phyloP scores from a whole-genome alignment of 1,140 invertebrate genomes.

The Cyrtorhinus lividipennis region DNA sequence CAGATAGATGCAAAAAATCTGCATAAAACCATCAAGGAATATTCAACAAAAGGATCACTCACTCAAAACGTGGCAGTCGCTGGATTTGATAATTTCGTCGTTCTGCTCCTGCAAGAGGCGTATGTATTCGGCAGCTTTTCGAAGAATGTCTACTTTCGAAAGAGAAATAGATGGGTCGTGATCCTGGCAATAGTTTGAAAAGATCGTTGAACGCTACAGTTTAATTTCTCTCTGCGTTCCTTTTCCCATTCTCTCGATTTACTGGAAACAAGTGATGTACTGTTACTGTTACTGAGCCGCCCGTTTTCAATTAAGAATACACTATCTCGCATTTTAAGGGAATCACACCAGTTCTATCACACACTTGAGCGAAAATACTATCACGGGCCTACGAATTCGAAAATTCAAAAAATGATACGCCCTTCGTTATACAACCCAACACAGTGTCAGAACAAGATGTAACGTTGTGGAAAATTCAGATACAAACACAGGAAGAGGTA shows the following conservation, averaged over 20 bases:
- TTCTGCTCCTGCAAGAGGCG: constrained; percentile 33
- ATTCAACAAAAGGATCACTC: background rate
- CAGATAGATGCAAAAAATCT: too few species aligned
- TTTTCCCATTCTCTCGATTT: constrained; percentile 36
- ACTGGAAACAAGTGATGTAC: constrained; percentile 20
- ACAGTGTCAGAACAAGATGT: too few species aligned
- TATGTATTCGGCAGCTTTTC: constrained; percentile 32
- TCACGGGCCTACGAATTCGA: too few species aligned
- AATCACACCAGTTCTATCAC: too few species aligned
- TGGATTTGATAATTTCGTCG: constrained; percentile 25
- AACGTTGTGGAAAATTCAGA: too few species aligned
- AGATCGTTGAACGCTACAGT: constrained; percentile 33
- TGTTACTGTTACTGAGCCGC: too few species aligned
- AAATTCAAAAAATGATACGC: too few species aligned
- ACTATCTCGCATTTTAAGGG: too few species aligned
- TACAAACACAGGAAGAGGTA: too few species aligned
- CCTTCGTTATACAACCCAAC: too few species aligned
- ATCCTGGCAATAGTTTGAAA: constrained; percentile 33
- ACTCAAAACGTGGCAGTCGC: constrained; percentile 14
- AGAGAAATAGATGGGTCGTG: constrained; percentile 32
- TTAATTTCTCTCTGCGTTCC: constrained; percentile 34
- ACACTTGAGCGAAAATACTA: too few species aligned
- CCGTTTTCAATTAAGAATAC: too few species aligned
- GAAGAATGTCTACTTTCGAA: constrained; percentile 35
- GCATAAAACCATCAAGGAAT: background rate